Evolutionary conservation across 1,140 invertebrate species (phyloP), one percentile per base, ranked within the genome.

Genomic region (Calliphora vicina): DNA sequence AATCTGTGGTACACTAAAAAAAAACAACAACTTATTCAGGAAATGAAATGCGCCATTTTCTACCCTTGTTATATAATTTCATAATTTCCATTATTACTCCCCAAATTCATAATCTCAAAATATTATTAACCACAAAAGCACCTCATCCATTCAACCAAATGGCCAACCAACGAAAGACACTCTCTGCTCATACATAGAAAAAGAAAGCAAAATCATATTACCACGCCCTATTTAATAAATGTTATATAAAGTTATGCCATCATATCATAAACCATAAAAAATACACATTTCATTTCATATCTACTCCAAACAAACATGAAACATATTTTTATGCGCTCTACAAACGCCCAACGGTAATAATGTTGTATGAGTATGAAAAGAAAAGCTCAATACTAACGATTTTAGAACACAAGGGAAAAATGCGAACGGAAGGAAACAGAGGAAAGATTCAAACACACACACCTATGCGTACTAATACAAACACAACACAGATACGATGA

Each of bases 1-100:
- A n/a, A n/a, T n/a, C n/a, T n/a, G n/a, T n/a, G n/a, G n/a, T n/a
- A n/a, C n/a, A n/a, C n/a, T n/a, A n/a, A n/a, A 35, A 35, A 5
- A 35, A 35, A 35, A 35, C 35, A 0, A 35, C 35, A 35, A 35
- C n/a, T n/a, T n/a, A n/a, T n/a, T 0, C 35, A 8, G 35, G 6
- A 29, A 29, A 2, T 8, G 29, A 29, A 29, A 29, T 29, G 35
- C 74, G 74, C 74, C 74, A 78, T 78, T 78, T 78, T 78, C 74
- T 43, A 78, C 74, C 74, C 74, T 45, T 25, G 35, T 43, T 78
- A 45, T 23, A 25, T 43, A 78, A 78, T 78, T 78, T 78, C 74
- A 78, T 78, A 78, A 78, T 78, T 78, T n/a, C 72, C 74, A 29
- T 43, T 43, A 42, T 43, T 17, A 45, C 35, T 43, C 74, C 20